Evolutionary conservation across 2,888 invertebrate species (phyloP).

Genomic region (Hypena proboscidalis): DNA sequence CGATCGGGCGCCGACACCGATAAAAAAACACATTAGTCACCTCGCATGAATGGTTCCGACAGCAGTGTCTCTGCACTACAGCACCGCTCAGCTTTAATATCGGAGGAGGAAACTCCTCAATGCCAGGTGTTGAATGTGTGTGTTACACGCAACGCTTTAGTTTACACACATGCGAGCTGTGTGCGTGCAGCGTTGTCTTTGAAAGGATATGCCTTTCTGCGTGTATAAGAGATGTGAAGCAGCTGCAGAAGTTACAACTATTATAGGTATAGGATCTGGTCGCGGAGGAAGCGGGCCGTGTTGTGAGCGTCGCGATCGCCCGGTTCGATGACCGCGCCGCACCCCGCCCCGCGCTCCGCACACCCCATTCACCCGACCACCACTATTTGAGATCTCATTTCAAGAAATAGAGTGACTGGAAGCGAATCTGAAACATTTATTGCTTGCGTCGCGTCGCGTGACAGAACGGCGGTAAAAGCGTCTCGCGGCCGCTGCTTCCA

Average conservation of each 20-base stretch:
- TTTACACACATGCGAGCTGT: too few relatives aligned
- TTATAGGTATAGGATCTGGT: neutral
- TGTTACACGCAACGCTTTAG: too few relatives aligned
- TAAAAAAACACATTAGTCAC: slow-evolving; percentile 41
- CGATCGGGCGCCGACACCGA: slow-evolving; percentile 17
- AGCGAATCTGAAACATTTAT: slow-evolving; percentile 32
- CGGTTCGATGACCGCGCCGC: slow-evolving; percentile 34
- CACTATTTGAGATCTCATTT: slow-evolving; percentile 35
- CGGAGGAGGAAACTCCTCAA: neutral
- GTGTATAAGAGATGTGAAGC: too few relatives aligned
- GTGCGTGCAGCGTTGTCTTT: too few relatives aligned
- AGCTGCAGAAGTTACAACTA: neutral
- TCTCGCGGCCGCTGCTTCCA: neutral
- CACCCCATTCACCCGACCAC: slow-evolving; percentile 10
- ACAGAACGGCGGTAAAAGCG: slow-evolving; percentile 3
- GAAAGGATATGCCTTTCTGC: too few relatives aligned
- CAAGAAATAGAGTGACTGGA: slow-evolving; percentile 36
- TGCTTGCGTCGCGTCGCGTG: slow-evolving; percentile 5
- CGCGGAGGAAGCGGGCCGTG: slow-evolving; percentile 1
- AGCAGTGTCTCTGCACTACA: slow-evolving; percentile 12
- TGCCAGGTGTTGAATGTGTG: too few relatives aligned
- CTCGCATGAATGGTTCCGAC: slow-evolving; percentile 36
- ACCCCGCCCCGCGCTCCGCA: slow-evolving; percentile 3
- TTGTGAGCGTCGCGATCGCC: slow-evolving; percentile 1
- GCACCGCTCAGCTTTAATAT: neutral